Percentiles rank a stretch among this genome's conserved stretches.
Conservation (phyloP, 2,113 vertebrate genomes). For the Nycticebus coucang region DNA sequence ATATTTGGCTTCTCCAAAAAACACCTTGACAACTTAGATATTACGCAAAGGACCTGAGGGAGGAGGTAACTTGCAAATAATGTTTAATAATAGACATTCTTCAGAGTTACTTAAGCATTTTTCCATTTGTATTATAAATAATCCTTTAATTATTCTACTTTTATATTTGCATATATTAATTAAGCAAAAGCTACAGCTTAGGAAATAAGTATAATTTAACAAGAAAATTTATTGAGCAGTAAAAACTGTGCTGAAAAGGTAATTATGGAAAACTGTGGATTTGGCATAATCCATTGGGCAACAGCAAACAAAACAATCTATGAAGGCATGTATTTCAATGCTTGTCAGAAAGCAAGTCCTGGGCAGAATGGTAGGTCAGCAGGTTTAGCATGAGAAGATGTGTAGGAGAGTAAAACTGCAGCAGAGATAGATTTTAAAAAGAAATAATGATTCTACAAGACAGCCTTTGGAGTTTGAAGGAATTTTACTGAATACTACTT, state of each 20-base stretch:
- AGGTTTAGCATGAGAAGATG: background rate
- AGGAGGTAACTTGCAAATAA: slow-evolving; percentile 69
- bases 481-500: background rate
- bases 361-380: slow-evolving; percentile 48
- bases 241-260: slow-evolving; percentile 68
- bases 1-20: slow-evolving; percentile 41
- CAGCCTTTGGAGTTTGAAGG: background rate
- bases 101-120: slow-evolving; percentile 58
- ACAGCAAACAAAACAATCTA: slow-evolving; percentile 47
- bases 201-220: slow-evolving; percentile 65
- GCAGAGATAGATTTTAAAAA: slow-evolving; percentile 28
- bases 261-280: slow-evolving; percentile 64
- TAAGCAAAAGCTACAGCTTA: slow-evolving; percentile 74
- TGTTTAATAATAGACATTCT: slow-evolving; percentile 62
- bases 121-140: slow-evolving; percentile 79
- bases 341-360: slow-evolving; percentile 59
- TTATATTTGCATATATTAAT: slow-evolving; percentile 81
- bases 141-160: slow-evolving; percentile 69
- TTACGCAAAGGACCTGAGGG: slow-evolving; percentile 16
- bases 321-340: slow-evolving; percentile 56
- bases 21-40: background rate
- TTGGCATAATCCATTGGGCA: slow-evolving; percentile 67
- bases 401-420: background rate
- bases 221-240: slow-evolving; percentile 61
- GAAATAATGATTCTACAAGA: background rate